These are phyloP conservation scores for Falco biarmicus DNA, from an alignment of 2,797 vertebrate species.

Conservation along the genomic window DNA sequence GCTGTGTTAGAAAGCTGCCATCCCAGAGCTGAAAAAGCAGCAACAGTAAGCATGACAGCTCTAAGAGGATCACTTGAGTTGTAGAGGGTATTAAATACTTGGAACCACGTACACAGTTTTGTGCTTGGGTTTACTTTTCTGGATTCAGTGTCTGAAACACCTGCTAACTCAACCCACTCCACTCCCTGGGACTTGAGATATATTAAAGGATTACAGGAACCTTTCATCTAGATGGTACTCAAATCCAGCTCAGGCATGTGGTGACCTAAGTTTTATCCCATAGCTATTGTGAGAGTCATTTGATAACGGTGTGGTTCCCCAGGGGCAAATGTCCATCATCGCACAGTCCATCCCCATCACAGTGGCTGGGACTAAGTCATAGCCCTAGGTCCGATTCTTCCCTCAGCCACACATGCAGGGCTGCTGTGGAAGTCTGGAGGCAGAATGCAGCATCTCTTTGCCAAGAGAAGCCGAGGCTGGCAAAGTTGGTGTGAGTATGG, in stretches of 20 bases:
- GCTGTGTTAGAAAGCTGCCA: not conserved
- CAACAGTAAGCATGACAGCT: not conserved
- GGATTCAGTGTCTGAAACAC: not conserved
- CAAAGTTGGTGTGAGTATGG: not conserved
- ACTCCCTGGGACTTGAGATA: not conserved
- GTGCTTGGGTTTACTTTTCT: not conserved
- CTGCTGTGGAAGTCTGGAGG: not conserved
- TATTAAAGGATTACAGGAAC: conserved; percentile 27
- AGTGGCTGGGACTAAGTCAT: not conserved
- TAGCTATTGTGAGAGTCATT: not conserved
- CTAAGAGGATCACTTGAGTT: conserved; percentile 17
- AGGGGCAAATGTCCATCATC: not conserved
- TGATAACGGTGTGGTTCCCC: not conserved
- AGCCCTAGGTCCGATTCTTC: not conserved
- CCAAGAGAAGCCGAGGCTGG: not conserved
- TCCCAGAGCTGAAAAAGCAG: not conserved
- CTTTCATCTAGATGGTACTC: conserved; percentile 10
- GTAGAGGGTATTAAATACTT: conserved; percentile 2
- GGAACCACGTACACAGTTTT: not conserved
- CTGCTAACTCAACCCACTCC: not conserved
- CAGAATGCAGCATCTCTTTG: not conserved
- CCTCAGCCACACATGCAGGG: not conserved
- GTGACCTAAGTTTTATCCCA: not conserved
- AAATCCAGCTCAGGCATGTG: not conserved
- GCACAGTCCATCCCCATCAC: not conserved